Evolutionary conservation across 2,113 vertebrate species (phyloP).

Genomic region (Synodontis membranacea): DNA sequence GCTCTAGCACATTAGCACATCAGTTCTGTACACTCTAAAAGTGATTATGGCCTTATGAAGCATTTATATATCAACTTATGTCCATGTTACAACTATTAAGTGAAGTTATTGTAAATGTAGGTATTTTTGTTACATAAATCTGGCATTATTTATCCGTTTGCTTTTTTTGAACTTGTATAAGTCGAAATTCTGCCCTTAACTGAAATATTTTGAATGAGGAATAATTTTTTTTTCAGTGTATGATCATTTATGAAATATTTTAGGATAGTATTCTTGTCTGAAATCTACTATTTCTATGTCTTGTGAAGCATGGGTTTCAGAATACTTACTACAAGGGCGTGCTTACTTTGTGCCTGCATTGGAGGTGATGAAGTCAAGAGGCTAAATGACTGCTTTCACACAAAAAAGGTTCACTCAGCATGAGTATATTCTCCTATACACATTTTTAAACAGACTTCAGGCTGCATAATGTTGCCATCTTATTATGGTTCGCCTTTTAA

Average conservation of each 20-base stretch:
- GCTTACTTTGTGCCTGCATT: conserved; percentile 6
- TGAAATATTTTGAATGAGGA: background rate
- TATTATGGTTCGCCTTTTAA: background rate
- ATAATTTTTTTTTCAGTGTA: background rate
- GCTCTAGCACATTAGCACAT: background rate
- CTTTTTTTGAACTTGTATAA: background rate
- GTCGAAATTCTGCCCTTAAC: background rate
- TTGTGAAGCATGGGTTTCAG: background rate
- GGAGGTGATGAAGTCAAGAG: conserved; percentile 29
- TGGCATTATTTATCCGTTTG: background rate
- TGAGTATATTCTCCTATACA: background rate
- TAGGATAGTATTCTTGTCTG: background rate
- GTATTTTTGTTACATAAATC: background rate
- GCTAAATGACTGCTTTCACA: conserved; percentile 21
- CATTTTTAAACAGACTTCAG: conserved; percentile 28
- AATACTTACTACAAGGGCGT: background rate
- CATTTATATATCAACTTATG: background rate
- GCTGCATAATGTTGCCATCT: background rate
- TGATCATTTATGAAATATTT: background rate
- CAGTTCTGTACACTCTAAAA: background rate
- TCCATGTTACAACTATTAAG: background rate
- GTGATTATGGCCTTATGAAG: background rate
- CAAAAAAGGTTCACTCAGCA: conserved; percentile 10
- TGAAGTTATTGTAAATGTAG: background rate
- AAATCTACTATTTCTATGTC: background rate